Base-by-base conservation (phyloP, 1,140 invertebrate genomes). In the Diploscapter pachys region DNA sequence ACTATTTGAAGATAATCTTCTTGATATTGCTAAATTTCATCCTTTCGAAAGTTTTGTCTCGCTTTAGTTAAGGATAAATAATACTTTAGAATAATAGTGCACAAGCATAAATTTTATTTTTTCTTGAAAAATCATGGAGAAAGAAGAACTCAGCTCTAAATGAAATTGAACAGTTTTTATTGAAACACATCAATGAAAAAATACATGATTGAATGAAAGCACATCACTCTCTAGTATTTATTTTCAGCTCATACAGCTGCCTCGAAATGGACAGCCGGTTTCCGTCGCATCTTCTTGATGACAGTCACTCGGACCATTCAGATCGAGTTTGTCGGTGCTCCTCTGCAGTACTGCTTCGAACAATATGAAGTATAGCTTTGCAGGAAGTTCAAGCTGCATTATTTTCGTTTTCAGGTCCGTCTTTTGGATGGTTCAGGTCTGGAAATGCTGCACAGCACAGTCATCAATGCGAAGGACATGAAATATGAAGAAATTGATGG, bases 271-370 rank as follows among this genome's bases (percentile, higher is more conserved):
- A 83, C 84, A 31, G 83, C 83, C 55, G 83, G 82, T 3, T 84
- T 85, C 72, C 73, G 82, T 13, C 64, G 72, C n/a, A 84, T 84
- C 63, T 72, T 77, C 56, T 63, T 84, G 5, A 71, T 79, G 49
- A 70, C 77, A 13, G 57, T 82, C 49, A 78, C 78, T 48, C 61
- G 73, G 57, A 81, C 73, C 8, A 82, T 83, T 63, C 73, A 84
- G 55, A 56, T 83, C 50, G 76, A 85, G 71, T 85, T 85, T 67
- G 75, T 85, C 52, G 84, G 79, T 3, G 83, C 83, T 9, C 83
- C 83, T 0, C 73, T 73, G n/a, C 82, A 85, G 62, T 85, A 81
- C 69, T 85, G 83, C 61, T 85, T 85, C 76, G 83, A 85, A 61
- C 78, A 80, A 62, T 85, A 85, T 66, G 82, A 85, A 71, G 81